Conservation (phyloP, 2,113 vertebrate species). For the Odocoileus hemionus region DNA sequence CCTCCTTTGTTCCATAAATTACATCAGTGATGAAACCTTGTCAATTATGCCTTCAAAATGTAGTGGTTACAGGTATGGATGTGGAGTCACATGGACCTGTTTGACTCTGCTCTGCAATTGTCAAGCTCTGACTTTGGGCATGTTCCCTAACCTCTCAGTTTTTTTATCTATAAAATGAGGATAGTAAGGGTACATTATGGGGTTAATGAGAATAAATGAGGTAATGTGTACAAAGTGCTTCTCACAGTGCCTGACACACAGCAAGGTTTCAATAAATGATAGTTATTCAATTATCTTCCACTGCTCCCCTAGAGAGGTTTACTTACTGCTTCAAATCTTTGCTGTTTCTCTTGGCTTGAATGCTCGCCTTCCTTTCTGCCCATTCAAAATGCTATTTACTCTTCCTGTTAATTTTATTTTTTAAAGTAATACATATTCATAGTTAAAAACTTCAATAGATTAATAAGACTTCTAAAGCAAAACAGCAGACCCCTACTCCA, state of each 20-base stretch:
- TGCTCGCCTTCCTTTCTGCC: background rate
- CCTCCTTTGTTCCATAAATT: slow-evolving; percentile 5
- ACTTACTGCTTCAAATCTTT: background rate
- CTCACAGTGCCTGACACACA: background rate
- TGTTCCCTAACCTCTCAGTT: background rate
- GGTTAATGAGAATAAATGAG: slow-evolving; percentile 2
- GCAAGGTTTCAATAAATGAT: background rate
- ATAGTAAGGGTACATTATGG: background rate
- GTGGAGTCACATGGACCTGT: background rate
- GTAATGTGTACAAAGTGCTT: background rate
- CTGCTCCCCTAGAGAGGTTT: background rate
- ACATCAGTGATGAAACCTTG: slow-evolving; percentile 3
- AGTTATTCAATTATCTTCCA: background rate
- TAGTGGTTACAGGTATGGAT: background rate
- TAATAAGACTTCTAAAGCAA: slow-evolving; percentile 16
- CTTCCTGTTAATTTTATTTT: background rate
- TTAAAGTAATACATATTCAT: background rate
- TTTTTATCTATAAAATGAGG: slow-evolving; percentile 8
- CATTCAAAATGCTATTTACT: background rate
- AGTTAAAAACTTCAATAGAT: slow-evolving; percentile 21
- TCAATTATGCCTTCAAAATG: background rate
- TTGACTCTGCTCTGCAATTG: slow-evolving; percentile 10
- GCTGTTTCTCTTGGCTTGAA: background rate
- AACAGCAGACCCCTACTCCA: background rate
- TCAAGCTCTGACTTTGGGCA: background rate